Conservation (phyloP, 2,113 vertebrate species). For the Eudorcas thomsonii region DNA sequence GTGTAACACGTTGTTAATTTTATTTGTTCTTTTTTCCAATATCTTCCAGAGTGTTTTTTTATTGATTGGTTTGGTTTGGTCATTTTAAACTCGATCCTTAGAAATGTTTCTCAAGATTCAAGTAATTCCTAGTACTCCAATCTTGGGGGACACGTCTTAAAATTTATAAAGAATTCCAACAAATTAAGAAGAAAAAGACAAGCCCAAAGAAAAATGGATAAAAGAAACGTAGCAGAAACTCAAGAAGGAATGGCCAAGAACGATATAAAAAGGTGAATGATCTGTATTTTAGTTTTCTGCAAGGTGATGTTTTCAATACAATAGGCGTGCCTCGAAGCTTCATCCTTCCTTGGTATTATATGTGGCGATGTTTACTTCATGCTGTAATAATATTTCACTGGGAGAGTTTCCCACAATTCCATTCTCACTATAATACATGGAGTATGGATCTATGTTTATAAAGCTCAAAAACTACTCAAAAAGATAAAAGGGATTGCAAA, state of each 20-base stretch:
- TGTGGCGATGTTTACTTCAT: background rate
- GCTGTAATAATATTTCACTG: background rate
- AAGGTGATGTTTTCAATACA: background rate
- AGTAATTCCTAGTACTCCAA: background rate
- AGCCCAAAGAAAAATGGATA: background rate
- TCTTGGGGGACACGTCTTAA: background rate
- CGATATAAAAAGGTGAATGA: background rate
- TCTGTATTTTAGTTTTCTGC: background rate
- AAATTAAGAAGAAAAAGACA: background rate
- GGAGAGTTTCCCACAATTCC: background rate
- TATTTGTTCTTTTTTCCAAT: background rate
- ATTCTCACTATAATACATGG: background rate
- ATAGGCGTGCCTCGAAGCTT: background rate
- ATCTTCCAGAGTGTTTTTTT: background rate
- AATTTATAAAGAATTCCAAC: background rate
- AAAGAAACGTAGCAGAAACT: background rate
- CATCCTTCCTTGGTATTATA: background rate
- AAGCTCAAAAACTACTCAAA: conserved; percentile 3
- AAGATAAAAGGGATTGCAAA: background rate
- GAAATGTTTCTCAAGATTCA: conserved; percentile 37
- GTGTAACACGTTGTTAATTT: background rate
- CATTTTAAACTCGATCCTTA: conserved; percentile 23
- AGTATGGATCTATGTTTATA: background rate
- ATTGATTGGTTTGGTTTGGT: background rate
- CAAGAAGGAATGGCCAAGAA: background rate